Evolutionary conservation across 2,113 vertebrate genomes (phyloP).

Genomic region (Cervus canadensis): DNA sequence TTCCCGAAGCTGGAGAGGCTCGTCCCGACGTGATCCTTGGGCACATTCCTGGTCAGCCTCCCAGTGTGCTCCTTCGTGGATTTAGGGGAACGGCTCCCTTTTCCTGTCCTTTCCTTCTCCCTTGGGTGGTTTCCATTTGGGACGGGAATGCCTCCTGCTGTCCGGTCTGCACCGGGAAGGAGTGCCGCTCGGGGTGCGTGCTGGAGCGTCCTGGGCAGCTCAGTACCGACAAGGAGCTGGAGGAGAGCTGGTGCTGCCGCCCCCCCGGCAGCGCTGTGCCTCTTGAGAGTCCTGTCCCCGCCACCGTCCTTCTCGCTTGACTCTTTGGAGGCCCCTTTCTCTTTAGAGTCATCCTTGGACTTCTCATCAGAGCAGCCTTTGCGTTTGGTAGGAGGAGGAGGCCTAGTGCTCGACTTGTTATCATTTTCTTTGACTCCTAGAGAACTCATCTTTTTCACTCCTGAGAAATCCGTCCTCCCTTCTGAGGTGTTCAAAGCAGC

Average conservation of each 20-base stretch:
- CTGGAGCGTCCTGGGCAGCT: not conserved
- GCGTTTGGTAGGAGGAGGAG: not conserved
- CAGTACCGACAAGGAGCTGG: not conserved
- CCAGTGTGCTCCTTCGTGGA: conserved; percentile 95
- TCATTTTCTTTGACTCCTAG: conserved; percentile 77
- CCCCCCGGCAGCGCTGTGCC: not conserved
- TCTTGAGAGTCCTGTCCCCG: conserved; percentile 45
- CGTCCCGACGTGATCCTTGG: conserved; percentile 97
- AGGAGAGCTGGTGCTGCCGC: conserved; percentile 81
- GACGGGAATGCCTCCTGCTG: conserved; percentile 92
- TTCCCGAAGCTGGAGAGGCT: conserved; percentile 96
- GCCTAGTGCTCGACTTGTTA: conserved; percentile 72
- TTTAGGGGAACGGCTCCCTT: conserved; percentile 83
- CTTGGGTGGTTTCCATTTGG: conserved; percentile 95
- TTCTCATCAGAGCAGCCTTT: not conserved
- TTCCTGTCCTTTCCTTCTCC: conserved; percentile 95
- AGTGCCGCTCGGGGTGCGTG: conserved; percentile 62
- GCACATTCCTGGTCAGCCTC: conserved; percentile 94
- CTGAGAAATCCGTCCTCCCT: conserved; percentile 78
- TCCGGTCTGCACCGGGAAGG: conserved; percentile 94
- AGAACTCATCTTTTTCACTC: conserved; percentile 81
- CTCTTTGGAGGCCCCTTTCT: not conserved
- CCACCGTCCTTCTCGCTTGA: not conserved
- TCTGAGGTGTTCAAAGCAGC: conserved; percentile 74
- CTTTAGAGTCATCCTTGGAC: not conserved